Evolutionary conservation across 2,888 invertebrate genomes (phyloP), one percentile per base, ranked within the genome.

Genomic region (Drosophila sordidula): DNA sequence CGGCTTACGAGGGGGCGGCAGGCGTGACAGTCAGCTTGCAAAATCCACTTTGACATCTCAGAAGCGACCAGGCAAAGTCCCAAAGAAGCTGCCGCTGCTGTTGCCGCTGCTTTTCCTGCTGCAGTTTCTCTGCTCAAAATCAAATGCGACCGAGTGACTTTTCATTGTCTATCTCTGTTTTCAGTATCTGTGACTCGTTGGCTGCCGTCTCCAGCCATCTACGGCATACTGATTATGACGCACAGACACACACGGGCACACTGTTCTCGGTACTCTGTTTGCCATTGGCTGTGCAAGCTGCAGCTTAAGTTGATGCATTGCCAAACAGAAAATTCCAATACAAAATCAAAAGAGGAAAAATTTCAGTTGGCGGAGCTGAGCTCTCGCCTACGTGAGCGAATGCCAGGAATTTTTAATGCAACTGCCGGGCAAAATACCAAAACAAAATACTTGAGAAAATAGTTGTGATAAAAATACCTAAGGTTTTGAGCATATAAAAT

Each of bases 161-260:
- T 12, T 34, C 34, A 34, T 12, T 34, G 34, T 34, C 34, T 34
- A 12, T 34, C 34, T 34, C 34, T 34, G 12, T 34, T 34, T 34
- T 12, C 12, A 34, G 34, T 34, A 34, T 65, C 34, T 32, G 26
- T 58, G 42, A 44, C 26, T 36, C 41, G 38, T 16, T 29, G n/a
- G 14, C 36, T 51, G 39, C 18, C 56, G 9, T 42, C 44, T 2
- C 8, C 16, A 32, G 4, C 36, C 46, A 55, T 38, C 18, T 22
- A 41, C 38, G 26, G 63, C 50, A 63, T 64, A 63, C 76, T 80
- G 76, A 80, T 77, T 77, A 77, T 80, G 75, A 74, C 61, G 64
- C 64, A 58, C 64, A 58, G 64, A 57, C 69, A 47, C 34, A 16
- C 34, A 16, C 22, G 36, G 11, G 34, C 22, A 16, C 25, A 63